Evolutionary conservation across 2,113 vertebrate genomes (phyloP), one percentile per base, ranked within the genome.

Genomic region (Alouatta palliata): DNA sequence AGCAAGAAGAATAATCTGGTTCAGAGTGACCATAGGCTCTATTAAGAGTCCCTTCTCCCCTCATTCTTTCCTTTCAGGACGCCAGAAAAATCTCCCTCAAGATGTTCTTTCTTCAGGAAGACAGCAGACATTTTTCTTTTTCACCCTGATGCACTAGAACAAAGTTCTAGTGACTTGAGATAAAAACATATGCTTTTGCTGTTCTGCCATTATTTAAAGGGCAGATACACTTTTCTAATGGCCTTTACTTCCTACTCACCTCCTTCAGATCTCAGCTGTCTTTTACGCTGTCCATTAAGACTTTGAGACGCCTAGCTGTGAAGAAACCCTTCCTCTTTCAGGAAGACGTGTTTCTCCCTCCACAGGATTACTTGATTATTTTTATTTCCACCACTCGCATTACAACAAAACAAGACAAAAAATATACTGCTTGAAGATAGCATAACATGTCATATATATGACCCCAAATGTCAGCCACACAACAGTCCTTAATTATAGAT

Each of bases 391-490:
- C 10, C 25, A 75, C 85, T 64, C 20, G 79, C 32, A 58, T 94
- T 91, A 87, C 40, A 94, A 35, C 21, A 76, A 94, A 84, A 71
- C 14, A 86, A 93, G n/a, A 70, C 20, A 84, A 77, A 58, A 84
- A 88, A 84, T 68, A 83, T 71, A 30, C 23, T 79, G 14, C n/a
- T 75, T 91, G 16, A 35, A 90, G 45, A 91, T 75, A 81, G 2
- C 10, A 35, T 66, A 82, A 45, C 13, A 82, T 64, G 32, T 88
- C 19, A 64, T 11, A 82, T 75, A 85, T 35, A 32, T 89, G 52
- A 95, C 27, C 45, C 35, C 27, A 87, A 49, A 54, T 96, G 47
- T 71, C 47, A 84, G 90, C 23, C 17, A 92, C 47, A 93, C 27
- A 71, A 56, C 3, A 91, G 47, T 87, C 70, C 8, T 95, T 56